These are phyloP conservation scores for Lamellibrachia columna DNA, from an alignment of 2,888 invertebrate species.

Conservation along the genomic window DNA sequence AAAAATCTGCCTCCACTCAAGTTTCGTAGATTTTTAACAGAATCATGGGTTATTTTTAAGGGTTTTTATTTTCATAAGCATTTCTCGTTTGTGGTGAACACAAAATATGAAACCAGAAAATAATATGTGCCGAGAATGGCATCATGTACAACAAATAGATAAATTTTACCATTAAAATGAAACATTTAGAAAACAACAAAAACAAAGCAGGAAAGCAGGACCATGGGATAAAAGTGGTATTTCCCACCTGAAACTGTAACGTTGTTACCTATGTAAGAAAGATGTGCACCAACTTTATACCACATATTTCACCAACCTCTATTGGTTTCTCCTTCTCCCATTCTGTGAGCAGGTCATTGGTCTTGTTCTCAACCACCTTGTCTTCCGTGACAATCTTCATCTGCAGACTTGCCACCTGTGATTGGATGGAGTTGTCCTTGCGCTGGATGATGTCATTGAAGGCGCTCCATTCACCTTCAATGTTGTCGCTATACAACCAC, in stretches of 20 bases:
- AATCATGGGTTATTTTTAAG: too few relatives aligned
- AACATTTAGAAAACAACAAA: not conserved
- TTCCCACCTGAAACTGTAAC: too few relatives aligned
- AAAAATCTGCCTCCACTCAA: too few relatives aligned
- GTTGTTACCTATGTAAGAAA: too few relatives aligned
- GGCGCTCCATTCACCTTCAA: slow-evolving; percentile 99
- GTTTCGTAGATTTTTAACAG: too few relatives aligned
- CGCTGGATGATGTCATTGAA: slow-evolving; percentile 98
- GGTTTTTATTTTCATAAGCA: too few relatives aligned
- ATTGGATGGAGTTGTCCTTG: slow-evolving; percentile 80
- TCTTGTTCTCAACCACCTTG: slow-evolving; percentile 94
- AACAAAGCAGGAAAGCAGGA: not conserved
- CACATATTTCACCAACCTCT: slow-evolving; percentile 68
- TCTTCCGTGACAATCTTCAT: slow-evolving; percentile 99
- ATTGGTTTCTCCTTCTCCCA: slow-evolving; percentile 99
- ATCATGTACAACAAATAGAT: too few relatives aligned
- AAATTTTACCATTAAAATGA: too few relatives aligned
- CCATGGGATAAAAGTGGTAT: too few relatives aligned
- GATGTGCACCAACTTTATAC: not conserved
- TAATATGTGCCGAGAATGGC: too few relatives aligned
- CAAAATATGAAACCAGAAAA: too few relatives aligned
- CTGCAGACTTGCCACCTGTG: slow-evolving; percentile 75
- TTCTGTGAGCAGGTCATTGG: slow-evolving; percentile 89
- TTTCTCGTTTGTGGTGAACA: too few relatives aligned
- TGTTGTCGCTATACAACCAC: slow-evolving; percentile 98